Evolutionary conservation across 2,888 invertebrate genomes (phyloP).

Genomic region (Tromatobia lineatoria): DNA sequence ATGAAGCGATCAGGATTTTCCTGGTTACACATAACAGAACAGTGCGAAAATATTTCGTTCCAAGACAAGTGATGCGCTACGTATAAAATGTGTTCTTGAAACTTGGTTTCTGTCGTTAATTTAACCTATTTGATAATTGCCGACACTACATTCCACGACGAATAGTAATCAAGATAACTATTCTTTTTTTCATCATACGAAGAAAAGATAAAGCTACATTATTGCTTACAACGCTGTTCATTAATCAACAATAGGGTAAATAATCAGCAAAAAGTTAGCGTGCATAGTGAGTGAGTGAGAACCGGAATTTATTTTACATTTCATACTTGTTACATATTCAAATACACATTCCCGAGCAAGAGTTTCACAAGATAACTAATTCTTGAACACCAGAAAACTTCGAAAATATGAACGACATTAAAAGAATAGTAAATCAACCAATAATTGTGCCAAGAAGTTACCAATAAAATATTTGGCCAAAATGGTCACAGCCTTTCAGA

Average conservation of each 20-base stretch:
- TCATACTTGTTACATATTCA: too few relatives aligned
- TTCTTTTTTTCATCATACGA: not conserved
- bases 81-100: constrained; percentile 25
- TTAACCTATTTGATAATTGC: constrained; percentile 45
- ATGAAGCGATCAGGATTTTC: not conserved
- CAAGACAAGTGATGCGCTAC: not conserved
- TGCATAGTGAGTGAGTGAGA: too few relatives aligned
- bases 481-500: too few relatives aligned
- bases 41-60: not conserved
- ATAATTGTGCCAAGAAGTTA: too few relatives aligned
- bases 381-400: too few relatives aligned
- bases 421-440: too few relatives aligned
- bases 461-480: too few relatives aligned
- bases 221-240: not conserved
- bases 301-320: not conserved
- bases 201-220: not conserved
- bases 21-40: not conserved
- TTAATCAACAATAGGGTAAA: not conserved
- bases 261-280: not conserved
- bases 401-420: too few relatives aligned
- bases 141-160: constrained; percentile 5
- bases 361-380: too few relatives aligned
- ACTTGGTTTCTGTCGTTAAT: constrained; percentile 27
- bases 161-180: not conserved
- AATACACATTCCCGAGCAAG: too few relatives aligned